Evolutionary conservation across 2,113 vertebrate species (phyloP).

Genomic region (Calonectris borealis): DNA sequence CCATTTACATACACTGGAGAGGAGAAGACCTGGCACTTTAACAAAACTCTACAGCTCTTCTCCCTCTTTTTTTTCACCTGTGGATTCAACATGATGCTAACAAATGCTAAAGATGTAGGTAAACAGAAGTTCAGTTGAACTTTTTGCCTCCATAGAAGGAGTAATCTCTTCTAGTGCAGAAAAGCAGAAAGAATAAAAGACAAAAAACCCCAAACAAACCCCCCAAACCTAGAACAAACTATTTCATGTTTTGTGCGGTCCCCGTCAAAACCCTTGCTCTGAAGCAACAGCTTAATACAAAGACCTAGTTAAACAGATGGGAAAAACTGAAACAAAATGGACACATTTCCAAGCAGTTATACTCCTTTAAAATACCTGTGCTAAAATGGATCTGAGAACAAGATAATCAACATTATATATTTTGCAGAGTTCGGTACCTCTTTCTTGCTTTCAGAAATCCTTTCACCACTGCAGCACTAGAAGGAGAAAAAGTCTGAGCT

Average conservation of each 20-base stretch:
- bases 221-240: no score
- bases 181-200: neutral
- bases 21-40: neutral
- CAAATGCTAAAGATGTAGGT: neutral
- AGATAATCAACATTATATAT: rapidly evolving
- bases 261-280: neutral
- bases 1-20: neutral
- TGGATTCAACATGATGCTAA: neutral
- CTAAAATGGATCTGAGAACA: rapidly evolving
- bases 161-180: neutral
- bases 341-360: rapidly evolving
- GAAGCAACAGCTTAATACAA: neutral
- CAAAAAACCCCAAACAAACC: no score
- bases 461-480: neutral
- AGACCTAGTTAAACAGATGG: neutral
- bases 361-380: neutral
- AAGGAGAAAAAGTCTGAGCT: neutral
- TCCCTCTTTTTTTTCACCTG: no score
- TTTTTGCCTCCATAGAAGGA: neutral
- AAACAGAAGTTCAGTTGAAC: neutral
- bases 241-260: neutral
- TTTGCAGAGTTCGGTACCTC: neutral
- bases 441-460: neutral
- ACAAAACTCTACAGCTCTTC: neutral
- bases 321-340: no score